A percentile compares a stretch with the other conserved stretches of the same genome.
Evolutionary conservation across 1,140 invertebrate genomes (phyloP).

Genomic region (Drosophila sp.): DNA sequence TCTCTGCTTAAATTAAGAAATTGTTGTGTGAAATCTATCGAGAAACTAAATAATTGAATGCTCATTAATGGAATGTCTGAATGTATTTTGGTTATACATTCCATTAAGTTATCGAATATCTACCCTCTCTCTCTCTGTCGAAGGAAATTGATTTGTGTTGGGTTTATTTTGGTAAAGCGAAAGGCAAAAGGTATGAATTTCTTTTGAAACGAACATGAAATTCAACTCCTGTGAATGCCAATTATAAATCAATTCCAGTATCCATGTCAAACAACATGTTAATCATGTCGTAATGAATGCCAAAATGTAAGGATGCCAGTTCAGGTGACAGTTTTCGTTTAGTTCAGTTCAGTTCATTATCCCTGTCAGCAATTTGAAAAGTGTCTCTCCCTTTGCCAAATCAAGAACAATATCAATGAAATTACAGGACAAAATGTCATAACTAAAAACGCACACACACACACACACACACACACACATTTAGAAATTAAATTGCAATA

Average conservation of each 20-base stretch:
- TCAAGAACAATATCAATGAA: constrained; percentile 4
- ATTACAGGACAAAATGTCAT: constrained; percentile 3
- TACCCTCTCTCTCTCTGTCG: too few relatives aligned
- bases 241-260: constrained; percentile 12
- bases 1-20: too few relatives aligned
- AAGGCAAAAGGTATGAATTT: not conserved
- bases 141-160: not conserved
- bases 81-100: not conserved
- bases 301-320: not conserved
- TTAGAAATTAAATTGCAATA: constrained; percentile 40
- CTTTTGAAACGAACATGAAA: not conserved
- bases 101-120: not conserved
- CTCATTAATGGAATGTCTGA: not conserved
- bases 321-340: not conserved
- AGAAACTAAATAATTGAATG: too few relatives aligned
- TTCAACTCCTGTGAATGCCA: not conserved
- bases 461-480: not conserved
- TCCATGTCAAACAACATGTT: constrained; percentile 8
- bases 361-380: not conserved
- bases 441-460: not conserved
- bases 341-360: not conserved
- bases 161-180: not conserved
- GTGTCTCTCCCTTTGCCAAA: not conserved
- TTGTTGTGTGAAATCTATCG: too few relatives aligned
- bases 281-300: constrained; percentile 6